These are phyloP conservation scores for Mola mola DNA, from an alignment of 2,113 vertebrate species.

Conservation along the genomic window DNA sequence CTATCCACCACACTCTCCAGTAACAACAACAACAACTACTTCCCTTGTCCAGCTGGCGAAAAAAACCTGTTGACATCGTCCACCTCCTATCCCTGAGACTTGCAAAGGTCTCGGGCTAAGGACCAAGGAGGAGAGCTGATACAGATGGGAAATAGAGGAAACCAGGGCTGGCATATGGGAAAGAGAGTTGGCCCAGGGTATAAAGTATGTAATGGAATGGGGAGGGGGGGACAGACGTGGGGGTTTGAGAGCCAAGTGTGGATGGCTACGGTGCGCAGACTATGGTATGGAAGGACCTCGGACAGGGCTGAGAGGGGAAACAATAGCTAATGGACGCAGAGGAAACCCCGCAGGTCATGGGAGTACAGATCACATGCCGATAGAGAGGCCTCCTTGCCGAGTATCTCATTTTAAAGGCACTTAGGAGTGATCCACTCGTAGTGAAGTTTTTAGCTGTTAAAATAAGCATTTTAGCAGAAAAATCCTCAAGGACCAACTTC, in stretches of 20 bases:
- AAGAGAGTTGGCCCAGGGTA: conserved; percentile 18
- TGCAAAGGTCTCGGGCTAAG: conserved; percentile 19
- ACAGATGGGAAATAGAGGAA: conserved; percentile 34
- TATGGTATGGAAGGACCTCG: conserved; percentile 54
- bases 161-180: not conserved
- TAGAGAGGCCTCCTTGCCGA: conserved; percentile 41
- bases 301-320: conserved; percentile 48
- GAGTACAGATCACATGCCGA: conserved; percentile 60
- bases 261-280: conserved; percentile 26
- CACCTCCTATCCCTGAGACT: conserved; percentile 19
- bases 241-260: conserved; percentile 27
- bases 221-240: conserved; percentile 14
- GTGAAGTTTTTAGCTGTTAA: conserved; percentile 30
- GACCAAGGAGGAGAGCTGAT: conserved; percentile 23
- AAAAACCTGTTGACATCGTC: conserved; percentile 35
- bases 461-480: conserved; percentile 56
- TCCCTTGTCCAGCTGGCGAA: conserved; percentile 28
- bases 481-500: conserved; percentile 46
- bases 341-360: conserved; percentile 62
- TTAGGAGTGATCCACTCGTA: conserved; percentile 25
- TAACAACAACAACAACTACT: conserved; percentile 54
- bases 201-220: not conserved
- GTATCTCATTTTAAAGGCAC: conserved; percentile 44
- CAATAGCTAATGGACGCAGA: conserved; percentile 69
- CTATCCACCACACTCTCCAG: conserved; percentile 22